These are phyloP conservation scores for Heterotilapia buettikoferi DNA, from an alignment of 2,113 vertebrate genomes.

Conservation along the genomic window DNA sequence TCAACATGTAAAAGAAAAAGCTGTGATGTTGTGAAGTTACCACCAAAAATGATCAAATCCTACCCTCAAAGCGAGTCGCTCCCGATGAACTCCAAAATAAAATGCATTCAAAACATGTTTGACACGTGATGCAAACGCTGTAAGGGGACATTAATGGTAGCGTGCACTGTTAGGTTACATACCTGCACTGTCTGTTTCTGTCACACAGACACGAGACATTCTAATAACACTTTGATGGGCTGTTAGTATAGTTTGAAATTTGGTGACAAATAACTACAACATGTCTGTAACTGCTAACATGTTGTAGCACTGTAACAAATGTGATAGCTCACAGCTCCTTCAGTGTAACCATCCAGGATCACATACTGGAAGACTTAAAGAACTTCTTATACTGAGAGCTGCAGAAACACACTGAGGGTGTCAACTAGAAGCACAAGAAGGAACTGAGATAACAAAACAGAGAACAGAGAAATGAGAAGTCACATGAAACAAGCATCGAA, in stretches of 20 bases:
- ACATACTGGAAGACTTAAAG: not conserved
- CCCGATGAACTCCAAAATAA: rapidly evolving
- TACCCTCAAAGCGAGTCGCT: not conserved
- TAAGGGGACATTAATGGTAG: rapidly evolving
- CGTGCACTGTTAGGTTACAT: not conserved
- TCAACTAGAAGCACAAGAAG: not conserved
- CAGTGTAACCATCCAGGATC: not conserved
- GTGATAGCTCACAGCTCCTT: not conserved
- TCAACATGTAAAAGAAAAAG: not conserved
- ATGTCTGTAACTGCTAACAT: not conserved
- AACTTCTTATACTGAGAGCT: not conserved
- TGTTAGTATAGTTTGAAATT: not conserved
- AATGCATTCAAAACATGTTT: rapidly evolving
- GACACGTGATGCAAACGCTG: rapidly evolving
- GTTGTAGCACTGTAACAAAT: not conserved
- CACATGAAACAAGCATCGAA: not conserved
- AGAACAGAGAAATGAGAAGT: not conserved
- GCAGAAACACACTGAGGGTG: not conserved
- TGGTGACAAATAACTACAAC: not conserved
- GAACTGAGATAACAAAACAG: not conserved
- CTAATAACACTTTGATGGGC: not conserved
- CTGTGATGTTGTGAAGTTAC: not conserved
- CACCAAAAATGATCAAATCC: rapidly evolving
- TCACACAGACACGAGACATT: rapidly evolving
- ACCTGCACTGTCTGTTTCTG: not conserved